A percentile compares a stretch with the other conserved stretches of the same genome.
These are phyloP conservation scores for Lagopus leucura DNA, from an alignment of 2,113 vertebrate genomes.

Conservation along the genomic window DNA sequence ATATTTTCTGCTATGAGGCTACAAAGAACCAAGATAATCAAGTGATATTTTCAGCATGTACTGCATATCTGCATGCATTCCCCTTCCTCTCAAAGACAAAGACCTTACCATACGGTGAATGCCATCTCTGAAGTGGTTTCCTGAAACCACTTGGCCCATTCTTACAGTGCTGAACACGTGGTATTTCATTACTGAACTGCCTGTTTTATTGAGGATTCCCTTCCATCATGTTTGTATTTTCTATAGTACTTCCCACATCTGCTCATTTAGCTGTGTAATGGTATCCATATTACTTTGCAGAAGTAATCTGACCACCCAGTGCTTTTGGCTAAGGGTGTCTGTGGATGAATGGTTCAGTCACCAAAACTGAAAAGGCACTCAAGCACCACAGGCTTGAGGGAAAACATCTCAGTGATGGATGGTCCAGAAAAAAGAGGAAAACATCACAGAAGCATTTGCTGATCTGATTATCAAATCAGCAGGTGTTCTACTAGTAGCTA, in stretches of 20 bases:
- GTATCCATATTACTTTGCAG: fast-evolving
- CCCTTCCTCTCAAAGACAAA: neutral
- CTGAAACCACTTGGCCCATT: neutral
- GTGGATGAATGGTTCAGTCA: neutral
- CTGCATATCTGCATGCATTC: neutral
- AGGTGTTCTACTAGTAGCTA: neutral
- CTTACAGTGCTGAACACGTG: neutral
- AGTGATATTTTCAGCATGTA: neutral
- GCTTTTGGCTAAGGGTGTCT: neutral
- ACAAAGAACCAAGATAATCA: neutral
- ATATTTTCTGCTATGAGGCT: neutral
- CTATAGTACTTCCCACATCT: neutral
- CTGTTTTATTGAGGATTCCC: neutral
- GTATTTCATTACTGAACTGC: fast-evolving
- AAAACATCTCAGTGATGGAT: neutral
- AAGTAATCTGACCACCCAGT: neutral
- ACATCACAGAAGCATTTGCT: neutral
- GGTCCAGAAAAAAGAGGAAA: neutral
- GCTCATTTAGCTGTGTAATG: neutral
- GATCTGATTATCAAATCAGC: neutral
- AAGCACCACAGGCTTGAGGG: neutral
- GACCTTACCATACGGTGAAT: neutral
- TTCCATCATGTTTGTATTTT: neutral
- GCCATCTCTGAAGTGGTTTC: neutral
- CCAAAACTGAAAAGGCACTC: neutral